Evolutionary conservation across 2,797 vertebrate species (phyloP), one percentile per base, ranked within the genome.

Genomic region (Tadarida brasiliensis): DNA sequence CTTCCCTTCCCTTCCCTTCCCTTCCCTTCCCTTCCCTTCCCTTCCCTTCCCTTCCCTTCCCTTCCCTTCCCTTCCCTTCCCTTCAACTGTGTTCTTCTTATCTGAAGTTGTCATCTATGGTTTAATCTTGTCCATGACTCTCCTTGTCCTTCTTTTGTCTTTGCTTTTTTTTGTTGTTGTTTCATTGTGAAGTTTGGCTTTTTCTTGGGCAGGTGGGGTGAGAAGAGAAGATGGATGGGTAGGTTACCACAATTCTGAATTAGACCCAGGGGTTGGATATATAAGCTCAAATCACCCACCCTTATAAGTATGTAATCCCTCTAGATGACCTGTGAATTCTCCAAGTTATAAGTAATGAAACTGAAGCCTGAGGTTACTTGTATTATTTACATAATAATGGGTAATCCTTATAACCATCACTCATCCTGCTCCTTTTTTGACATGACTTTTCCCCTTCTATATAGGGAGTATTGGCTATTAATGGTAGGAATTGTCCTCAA

Each of bases 271-370:
- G 17, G 8, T 82, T 82, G 28, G 26, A 54, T 83, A 47, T 90
- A 1, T 90, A 92, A 88, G 33, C 33, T 5, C 12, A 68, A 78
- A 65, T 87, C 39, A 93, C 26, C 11, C 7, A 73, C 12, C 39
- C 35, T 44, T 81, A 91, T 47, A 86, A 92, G 2, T 54, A 0
- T 44, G 22, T 88, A 20, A 71, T 78, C 24, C 44, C 56, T 11
- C 11, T n/a, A 74, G 39, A 82, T 67, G 63, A 84, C 4, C 44
- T 87, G 33, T 33, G 22, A 76, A 81, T 95, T 67, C 33, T 96
- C 33, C 22, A 67, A 84, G n/a, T 35, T 56, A 15, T 54, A 85
- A 86, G 30, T 87, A 57, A 89, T 74, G 54, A 89, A 88, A 28
- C 10, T 24, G 54, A 89, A 89, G 63, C 54, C 15, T 65, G 19